A percentile compares a stretch with the other conserved stretches of the same genome.
phyloP scores from a whole-genome alignment of 2,113 vertebrate genomes.

The Sorex fumeus region DNA sequence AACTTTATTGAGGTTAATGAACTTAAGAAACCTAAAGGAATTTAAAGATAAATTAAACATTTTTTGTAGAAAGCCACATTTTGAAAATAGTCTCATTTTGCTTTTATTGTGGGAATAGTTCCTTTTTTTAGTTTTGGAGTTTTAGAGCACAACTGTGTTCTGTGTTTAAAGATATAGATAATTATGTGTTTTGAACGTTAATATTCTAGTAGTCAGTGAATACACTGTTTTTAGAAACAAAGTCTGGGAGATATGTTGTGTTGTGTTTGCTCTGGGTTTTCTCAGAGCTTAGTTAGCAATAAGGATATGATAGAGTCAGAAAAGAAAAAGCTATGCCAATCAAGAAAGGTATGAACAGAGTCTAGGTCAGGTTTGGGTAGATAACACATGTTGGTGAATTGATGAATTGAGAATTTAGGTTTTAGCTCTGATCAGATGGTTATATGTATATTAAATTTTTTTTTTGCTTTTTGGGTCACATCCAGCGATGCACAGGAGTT shows the following conservation, averaged over 20 bases:
- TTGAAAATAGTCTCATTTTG: conserved; percentile 63
- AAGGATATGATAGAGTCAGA: background rate
- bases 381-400: background rate
- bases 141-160: conserved; percentile 1
- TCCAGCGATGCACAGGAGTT: too few species aligned
- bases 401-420: background rate
- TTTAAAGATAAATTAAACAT: conserved; percentile 55
- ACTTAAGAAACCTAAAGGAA: conserved; percentile 36
- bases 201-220: background rate
- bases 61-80: conserved; percentile 13
- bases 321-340: background rate
- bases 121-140: conserved; percentile 35
- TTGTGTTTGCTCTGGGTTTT: conserved; percentile 27
- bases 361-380: background rate
- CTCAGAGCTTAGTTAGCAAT: conserved; percentile 12
- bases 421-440: conserved; percentile 4
- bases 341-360: background rate
- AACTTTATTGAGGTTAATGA: conserved; percentile 47
- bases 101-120: conserved; percentile 12
- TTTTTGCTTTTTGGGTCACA: too few species aligned
- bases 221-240: conserved; percentile 28
- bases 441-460: conserved; percentile 14
- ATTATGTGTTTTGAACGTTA: conserved; percentile 49
- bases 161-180: conserved; percentile 35
- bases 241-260: conserved; percentile 5